These are phyloP conservation scores for Tetramorium alpestre DNA, from an alignment of 1,140 invertebrate genomes.

Conservation along the genomic window DNA sequence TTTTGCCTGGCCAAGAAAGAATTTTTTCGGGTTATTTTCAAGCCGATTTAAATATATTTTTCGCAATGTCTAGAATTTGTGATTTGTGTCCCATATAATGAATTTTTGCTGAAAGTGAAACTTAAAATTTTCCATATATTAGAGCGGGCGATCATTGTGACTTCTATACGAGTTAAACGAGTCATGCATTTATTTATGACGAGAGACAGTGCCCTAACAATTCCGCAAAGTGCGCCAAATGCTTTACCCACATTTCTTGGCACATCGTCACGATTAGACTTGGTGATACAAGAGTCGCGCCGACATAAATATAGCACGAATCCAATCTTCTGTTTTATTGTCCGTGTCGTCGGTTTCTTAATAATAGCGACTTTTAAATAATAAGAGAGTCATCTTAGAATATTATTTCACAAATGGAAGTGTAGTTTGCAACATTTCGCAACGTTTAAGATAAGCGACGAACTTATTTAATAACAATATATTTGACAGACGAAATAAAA, in stretches of 20 bases:
- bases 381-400: not conserved
- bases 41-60: not conserved
- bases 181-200: slow-evolving; percentile 45
- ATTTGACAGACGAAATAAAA: not conserved
- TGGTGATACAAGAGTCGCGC: slow-evolving; percentile 45
- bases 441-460: not conserved
- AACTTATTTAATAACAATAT: not conserved
- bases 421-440: not conserved
- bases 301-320: slow-evolving; percentile 52
- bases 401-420: not conserved
- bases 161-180: slow-evolving; percentile 17
- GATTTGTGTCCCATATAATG: not conserved
- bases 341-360: slow-evolving; percentile 4
- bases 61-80: not conserved
- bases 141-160: not conserved
- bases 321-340: slow-evolving; percentile 30
- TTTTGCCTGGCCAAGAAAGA: too few species aligned
- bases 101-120: slow-evolving; percentile 17
- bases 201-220: slow-evolving; percentile 53
- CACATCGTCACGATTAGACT: slow-evolving; percentile 35
- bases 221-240: slow-evolving; percentile 54
- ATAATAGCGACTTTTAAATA: slow-evolving; percentile 6
- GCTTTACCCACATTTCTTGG: slow-evolving; percentile 57
- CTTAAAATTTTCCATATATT: not conserved
- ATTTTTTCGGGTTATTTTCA: slow-evolving; percentile 20